Percentiles rank a stretch among this genome's conserved stretches.
phyloP scores from a whole-genome alignment of 2,797 vertebrate genomes.

The Typhlichthys eigenmanni region DNA sequence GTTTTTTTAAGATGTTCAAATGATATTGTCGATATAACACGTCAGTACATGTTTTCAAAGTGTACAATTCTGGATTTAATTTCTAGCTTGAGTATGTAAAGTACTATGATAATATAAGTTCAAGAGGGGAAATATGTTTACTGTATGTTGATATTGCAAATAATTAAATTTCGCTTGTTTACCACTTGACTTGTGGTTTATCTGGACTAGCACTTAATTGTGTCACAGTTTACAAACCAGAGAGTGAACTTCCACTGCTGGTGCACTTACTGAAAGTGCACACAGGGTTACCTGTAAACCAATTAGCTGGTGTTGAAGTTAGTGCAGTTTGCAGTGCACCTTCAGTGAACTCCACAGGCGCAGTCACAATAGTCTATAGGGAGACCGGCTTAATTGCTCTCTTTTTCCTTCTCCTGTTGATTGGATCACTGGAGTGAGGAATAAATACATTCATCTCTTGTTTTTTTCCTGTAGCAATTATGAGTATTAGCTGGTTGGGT shows the following conservation, averaged over 20 bases:
- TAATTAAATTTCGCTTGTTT: neutral
- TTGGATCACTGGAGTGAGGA: conserved; percentile 32
- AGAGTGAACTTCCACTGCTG: conserved; percentile 40
- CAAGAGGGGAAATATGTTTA: no score
- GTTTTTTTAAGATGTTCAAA: neutral
- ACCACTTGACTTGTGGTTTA: neutral
- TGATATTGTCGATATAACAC: neutral
- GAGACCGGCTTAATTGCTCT: conserved; percentile 58
- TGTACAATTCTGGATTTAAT: neutral
- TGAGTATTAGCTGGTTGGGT: conserved; percentile 9
- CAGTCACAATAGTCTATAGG: conserved; percentile 47
- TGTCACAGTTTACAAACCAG: conserved; percentile 19
- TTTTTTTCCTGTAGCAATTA: neutral
- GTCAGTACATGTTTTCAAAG: neutral
- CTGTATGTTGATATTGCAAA: conserved; percentile 1
- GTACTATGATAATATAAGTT: no score
- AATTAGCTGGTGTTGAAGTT: conserved; percentile 58
- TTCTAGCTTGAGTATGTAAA: neutral
- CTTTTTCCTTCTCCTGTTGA: conserved; percentile 29
- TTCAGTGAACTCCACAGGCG: conserved; percentile 58
- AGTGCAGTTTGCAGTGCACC: conserved; percentile 46
- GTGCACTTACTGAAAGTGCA: conserved; percentile 16
- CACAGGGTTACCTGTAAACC: conserved; percentile 58
- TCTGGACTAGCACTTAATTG: conserved; percentile 42
- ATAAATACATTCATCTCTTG: conserved; percentile 16